Conservation (phyloP, 2,113 vertebrate species). For the Lepisosteus osseus region DNA sequence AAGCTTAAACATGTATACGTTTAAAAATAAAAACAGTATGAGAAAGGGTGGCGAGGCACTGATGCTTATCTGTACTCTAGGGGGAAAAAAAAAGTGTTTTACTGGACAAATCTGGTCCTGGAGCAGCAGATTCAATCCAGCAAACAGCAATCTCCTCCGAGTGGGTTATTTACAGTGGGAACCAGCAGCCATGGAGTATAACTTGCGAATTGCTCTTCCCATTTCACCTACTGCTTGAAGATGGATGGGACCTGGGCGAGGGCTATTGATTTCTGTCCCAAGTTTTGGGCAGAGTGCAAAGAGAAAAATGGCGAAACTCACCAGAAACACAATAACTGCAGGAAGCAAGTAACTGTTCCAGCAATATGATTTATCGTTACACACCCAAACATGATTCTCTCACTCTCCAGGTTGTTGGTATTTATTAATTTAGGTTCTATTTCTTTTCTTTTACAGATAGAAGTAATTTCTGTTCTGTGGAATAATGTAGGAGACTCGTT, state of each 20-base stretch:
- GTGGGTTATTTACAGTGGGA: no score
- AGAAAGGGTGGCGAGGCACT: no score
- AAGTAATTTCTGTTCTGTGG: no score
- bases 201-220: no score
- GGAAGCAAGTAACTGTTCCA: neutral
- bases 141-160: no score
- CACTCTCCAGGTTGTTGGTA: constrained; percentile 45
- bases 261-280: constrained; percentile 5
- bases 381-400: constrained; percentile 36
- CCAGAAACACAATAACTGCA: neutral
- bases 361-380: constrained; percentile 48
- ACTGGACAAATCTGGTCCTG: no score
- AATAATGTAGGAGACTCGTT: neutral
- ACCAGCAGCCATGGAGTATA: no score
- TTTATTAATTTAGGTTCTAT: constrained; percentile 34
- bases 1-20: no score
- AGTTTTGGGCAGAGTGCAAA: constrained; percentile 11
- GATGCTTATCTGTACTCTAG: no score
- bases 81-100: no score
- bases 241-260: constrained; percentile 7
- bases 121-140: no score
- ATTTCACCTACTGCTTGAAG: neutral
- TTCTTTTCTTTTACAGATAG: neutral
- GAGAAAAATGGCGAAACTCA: constrained; percentile 27
- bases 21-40: no score